Conservation (phyloP, 2,113 vertebrate species). For the Psilopsiagon aurifrons region DNA sequence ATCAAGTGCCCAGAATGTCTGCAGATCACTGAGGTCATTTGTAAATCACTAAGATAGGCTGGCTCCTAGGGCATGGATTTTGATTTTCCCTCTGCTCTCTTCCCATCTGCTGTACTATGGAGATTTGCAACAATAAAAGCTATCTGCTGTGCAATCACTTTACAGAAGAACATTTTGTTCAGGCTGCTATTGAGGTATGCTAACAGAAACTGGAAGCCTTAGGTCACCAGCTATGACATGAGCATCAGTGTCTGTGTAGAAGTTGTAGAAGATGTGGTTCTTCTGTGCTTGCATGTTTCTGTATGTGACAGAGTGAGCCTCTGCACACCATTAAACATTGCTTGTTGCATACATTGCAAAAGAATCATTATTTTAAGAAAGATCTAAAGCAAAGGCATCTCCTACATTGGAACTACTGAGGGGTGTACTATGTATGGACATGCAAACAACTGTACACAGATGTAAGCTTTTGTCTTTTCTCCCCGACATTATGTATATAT, state of each 20-base stretch:
- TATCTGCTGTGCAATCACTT: not conserved
- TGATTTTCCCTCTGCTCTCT: not conserved
- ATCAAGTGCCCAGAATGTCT: not conserved
- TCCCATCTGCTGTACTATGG: not conserved
- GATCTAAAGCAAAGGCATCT: not conserved
- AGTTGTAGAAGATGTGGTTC: not conserved
- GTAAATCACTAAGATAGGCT: not conserved
- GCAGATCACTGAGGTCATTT: not conserved
- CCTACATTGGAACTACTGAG: not conserved
- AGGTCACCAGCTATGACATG: not conserved
- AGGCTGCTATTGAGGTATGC: not conserved
- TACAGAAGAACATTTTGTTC: not conserved
- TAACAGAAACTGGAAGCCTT: not conserved
- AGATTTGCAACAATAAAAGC: not conserved
- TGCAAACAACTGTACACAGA: not conserved
- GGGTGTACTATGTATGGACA: fast-evolving
- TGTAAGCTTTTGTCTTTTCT: not conserved
- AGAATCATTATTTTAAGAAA: not conserved
- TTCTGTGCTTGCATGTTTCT: not conserved
- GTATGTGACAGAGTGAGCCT: not conserved
- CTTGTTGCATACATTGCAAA: not conserved
- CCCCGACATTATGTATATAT: not conserved
- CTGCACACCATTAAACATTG: not conserved
- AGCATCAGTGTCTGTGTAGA: not conserved
- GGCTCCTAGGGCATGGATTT: not conserved